phyloP scores from a whole-genome alignment of 2,797 vertebrate genomes.

The Darevskia nairensis region DNA sequence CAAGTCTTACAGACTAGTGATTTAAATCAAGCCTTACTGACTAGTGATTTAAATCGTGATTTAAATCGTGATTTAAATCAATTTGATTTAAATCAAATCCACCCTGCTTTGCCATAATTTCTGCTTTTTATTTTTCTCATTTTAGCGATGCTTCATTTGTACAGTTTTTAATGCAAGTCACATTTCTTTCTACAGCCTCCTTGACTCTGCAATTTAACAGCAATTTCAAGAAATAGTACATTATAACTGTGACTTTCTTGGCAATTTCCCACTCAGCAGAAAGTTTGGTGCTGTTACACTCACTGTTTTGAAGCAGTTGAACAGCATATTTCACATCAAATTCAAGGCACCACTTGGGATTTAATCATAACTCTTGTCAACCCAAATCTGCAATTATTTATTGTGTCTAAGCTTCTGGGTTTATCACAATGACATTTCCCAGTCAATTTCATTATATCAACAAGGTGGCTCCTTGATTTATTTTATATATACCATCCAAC shows the following conservation, averaged over 20 bases:
- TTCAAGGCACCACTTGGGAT: not conserved
- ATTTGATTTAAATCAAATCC: too few relatives aligned
- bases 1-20: too few relatives aligned
- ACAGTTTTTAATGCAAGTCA: not conserved
- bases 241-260: constrained; percentile 2
- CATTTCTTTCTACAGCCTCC: not conserved
- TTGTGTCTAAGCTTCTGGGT: too few relatives aligned
- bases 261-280: not conserved
- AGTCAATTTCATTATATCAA: not conserved
- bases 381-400: not conserved
- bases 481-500: too few relatives aligned
- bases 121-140: constrained; percentile 2
- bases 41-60: too few relatives aligned
- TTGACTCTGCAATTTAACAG: not conserved
- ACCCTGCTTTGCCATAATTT: not conserved
- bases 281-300: not conserved
- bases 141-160: not conserved
- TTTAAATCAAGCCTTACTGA: too few relatives aligned
- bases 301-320: not conserved
- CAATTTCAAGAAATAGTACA: not conserved
- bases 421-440: too few relatives aligned
- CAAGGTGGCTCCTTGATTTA: too few relatives aligned
- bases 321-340: not conserved
- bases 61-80: too few relatives aligned
- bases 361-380: not conserved